Conservation (phyloP, 2,113 vertebrate species). For the Marmota monax region DNA sequence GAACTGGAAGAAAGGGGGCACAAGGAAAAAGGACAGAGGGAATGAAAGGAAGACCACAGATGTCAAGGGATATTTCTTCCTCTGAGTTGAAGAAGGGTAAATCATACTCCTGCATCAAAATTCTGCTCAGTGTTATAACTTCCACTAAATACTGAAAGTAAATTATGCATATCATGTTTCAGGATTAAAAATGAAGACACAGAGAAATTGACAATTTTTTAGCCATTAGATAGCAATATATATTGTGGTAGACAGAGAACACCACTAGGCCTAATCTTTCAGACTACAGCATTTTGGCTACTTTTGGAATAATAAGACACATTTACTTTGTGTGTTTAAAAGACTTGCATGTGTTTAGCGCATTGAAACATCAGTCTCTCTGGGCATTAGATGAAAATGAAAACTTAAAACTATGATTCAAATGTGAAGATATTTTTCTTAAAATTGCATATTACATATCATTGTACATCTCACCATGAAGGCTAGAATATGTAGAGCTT, state of each 20-base stretch:
- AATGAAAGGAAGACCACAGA: background rate
- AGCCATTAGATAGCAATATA: constrained; percentile 62
- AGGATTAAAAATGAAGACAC: constrained; percentile 51
- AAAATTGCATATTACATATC: background rate
- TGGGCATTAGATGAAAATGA: constrained; percentile 3
- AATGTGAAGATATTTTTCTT: constrained; percentile 31
- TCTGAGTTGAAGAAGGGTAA: constrained; percentile 30
- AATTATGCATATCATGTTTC: constrained; percentile 41
- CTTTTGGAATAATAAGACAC: constrained; percentile 38
- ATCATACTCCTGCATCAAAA: constrained; percentile 62
- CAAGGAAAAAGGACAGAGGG: background rate
- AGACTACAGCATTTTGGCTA: constrained; percentile 49
- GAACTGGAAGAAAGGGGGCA: background rate
- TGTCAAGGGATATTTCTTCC: constrained; percentile 53
- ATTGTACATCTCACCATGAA: background rate
- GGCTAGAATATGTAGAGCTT: background rate
- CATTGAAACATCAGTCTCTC: background rate
- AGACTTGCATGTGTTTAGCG: background rate
- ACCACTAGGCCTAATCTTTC: constrained; percentile 44
- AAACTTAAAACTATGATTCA: constrained; percentile 33
- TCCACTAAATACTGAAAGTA: constrained; percentile 43
- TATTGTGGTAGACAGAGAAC: constrained; percentile 66
- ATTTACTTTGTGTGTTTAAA: constrained; percentile 54
- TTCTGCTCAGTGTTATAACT: constrained; percentile 22
- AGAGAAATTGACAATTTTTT: constrained; percentile 56